Evolutionary conservation across 1,140 invertebrate species (phyloP), one percentile per base, ranked within the genome.

Genomic region (Atta cephalotes): DNA sequence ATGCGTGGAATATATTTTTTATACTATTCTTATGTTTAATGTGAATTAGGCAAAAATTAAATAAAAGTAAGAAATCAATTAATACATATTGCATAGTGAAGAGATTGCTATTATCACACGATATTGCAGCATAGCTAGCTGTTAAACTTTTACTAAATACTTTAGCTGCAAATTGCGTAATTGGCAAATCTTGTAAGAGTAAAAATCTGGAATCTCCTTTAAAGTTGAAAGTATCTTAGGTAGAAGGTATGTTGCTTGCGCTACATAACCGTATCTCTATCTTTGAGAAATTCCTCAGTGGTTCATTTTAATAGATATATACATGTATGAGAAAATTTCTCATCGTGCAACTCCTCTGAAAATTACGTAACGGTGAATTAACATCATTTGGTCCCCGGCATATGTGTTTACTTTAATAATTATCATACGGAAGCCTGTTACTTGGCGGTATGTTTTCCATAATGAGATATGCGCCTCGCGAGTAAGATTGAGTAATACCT

Each of bases 361-460:
- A 84, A 63, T 84, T 84, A 84, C 25, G 39, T 79, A 79, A 84
- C 70, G 80, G 39, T 53, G 21, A 65, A 56, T 60, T 71, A 72
- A 86, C 45, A 56, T 81, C 58, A 39, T 53, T 86, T 86, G 85
- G 85, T 86, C 85, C 85, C 85, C 70, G 78, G 25, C 78, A 49
- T 49, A 66, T 62, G 80, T 62, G 56, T 84, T 74, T 62, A 28
- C 56, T 84, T 76, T 51, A 56, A 63, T 84, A 84, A 84, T 84
- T 84, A 84, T 62, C 80, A 76, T 63, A 76, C 56, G 56, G 45
- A 76, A 84, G 28, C 58, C 70, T 76, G 80, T 74, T 51, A 62
- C 80, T 84, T 51, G 71, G 45, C 58, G 70, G 56, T 58, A 45
- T 49, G 45, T 76, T 31, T 35, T 21, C 80, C 56, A 84, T 35